phyloP scores from a whole-genome alignment of 2,888 invertebrate species.

The Axea sp. region DNA sequence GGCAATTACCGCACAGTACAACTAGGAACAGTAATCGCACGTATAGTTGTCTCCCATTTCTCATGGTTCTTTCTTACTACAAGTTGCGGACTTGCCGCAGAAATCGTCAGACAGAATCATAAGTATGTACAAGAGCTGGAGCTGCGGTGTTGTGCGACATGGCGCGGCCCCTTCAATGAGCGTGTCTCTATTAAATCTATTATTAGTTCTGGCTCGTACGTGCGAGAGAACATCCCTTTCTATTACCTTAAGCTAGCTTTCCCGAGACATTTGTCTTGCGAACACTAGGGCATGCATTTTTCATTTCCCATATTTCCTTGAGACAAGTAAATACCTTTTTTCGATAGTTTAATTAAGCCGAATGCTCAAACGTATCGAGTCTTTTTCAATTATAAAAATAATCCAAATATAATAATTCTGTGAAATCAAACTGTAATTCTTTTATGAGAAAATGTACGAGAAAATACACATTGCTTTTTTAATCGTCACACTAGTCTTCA shows the following conservation, averaged over 20 bases:
- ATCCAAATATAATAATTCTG: no score
- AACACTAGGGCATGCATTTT: conserved; percentile 17
- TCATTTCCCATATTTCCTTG: conserved; percentile 5
- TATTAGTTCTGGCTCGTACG: conserved; percentile 71
- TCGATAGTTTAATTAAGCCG: background rate
- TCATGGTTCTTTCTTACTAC: conserved; percentile 57
- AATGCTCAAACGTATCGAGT: background rate
- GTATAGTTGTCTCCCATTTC: conserved; percentile 62
- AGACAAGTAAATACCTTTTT: conserved; percentile 1
- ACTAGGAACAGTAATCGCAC: conserved; percentile 59
- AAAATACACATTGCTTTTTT: no score
- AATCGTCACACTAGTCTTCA: no score
- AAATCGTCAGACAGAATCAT: conserved; percentile 56
- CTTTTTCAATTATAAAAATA: no score
- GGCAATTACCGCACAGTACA: conserved; percentile 60
- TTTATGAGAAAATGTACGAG: no score
- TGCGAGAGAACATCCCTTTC: conserved; percentile 75
- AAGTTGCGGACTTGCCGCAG: conserved; percentile 50
- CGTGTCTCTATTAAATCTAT: conserved; percentile 80
- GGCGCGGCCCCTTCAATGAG: conserved; percentile 77
- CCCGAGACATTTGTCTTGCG: conserved; percentile 47
- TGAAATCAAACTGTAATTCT: no score
- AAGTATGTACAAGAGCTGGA: conserved; percentile 48
- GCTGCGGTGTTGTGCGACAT: conserved; percentile 64
- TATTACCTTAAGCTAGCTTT: conserved; percentile 70